A percentile compares a stretch with the other conserved stretches of the same genome.
Conservation (phyloP, 2,113 vertebrate species). For the Leucoraja erinaceus region DNA sequence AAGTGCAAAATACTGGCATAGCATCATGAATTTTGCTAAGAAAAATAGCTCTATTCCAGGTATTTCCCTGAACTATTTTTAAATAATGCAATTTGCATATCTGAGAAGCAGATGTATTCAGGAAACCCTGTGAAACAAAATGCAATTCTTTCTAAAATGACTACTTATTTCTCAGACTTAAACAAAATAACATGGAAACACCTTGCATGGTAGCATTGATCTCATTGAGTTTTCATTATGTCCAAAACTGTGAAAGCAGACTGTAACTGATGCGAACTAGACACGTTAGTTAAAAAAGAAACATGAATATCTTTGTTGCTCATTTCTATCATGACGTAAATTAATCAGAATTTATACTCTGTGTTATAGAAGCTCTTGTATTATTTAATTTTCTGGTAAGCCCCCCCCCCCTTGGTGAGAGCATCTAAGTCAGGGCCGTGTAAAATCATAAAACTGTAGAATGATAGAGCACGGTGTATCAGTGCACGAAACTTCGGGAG, state of each 20-base stretch:
- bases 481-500: neutral
- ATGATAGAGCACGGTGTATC: neutral
- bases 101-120: neutral
- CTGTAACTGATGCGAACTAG: neutral
- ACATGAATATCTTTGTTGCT: neutral
- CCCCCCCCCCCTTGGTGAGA: neutral
- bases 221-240: too few relatives aligned
- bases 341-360: neutral
- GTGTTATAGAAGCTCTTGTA: neutral
- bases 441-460: neutral
- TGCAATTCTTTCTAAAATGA: neutral
- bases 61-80: slow-evolving; percentile 34
- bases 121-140: neutral
- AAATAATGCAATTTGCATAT: neutral
- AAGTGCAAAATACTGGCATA: neutral
- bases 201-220: neutral
- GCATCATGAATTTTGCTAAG: neutral
- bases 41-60: slow-evolving; percentile 2
- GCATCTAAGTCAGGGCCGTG: neutral
- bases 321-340: neutral
- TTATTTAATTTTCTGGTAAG: neutral
- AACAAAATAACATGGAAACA: neutral
- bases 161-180: neutral
- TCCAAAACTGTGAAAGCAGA: neutral
- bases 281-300: neutral